Percentiles rank a stretch among this genome's conserved stretches.
Evolutionary conservation across 2,888 invertebrate genomes (phyloP).

Genomic region (Xestia ashworthii): DNA sequence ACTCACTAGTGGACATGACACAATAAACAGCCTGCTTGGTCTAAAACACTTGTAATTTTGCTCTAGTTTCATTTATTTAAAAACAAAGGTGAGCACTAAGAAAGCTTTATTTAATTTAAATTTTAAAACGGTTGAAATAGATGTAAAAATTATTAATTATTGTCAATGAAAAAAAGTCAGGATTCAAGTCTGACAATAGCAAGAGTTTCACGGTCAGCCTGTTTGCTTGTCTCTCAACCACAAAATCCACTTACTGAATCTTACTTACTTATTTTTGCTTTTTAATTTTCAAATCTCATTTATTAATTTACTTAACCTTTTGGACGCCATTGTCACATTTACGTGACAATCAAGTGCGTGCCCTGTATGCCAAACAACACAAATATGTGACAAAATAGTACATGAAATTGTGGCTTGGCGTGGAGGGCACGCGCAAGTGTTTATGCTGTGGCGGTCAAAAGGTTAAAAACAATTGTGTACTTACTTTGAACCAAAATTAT

Average conservation of each 20-base stretch:
- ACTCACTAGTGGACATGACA: neutral
- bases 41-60: neutral
- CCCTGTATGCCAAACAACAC: no score
- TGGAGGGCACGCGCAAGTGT: no score
- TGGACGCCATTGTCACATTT: no score
- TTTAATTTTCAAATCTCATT: conserved; percentile 6
- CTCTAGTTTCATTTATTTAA: neutral
- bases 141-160: neutral
- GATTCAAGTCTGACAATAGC: neutral
- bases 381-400: no score
- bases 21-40: neutral
- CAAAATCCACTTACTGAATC: neutral
- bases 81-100: neutral
- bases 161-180: neutral
- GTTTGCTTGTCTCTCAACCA: neutral
- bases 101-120: neutral
- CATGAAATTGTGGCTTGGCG: no score
- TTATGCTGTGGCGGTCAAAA: no score
- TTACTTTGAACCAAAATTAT: no score
- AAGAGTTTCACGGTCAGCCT: neutral
- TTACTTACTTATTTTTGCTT: neutral
- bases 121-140: neutral
- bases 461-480: no score
- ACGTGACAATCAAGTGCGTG: no score
- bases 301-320: conserved; percentile 2